phyloP scores from a whole-genome alignment of 2,888 invertebrate species.

The Phlogophora meticulosa region DNA sequence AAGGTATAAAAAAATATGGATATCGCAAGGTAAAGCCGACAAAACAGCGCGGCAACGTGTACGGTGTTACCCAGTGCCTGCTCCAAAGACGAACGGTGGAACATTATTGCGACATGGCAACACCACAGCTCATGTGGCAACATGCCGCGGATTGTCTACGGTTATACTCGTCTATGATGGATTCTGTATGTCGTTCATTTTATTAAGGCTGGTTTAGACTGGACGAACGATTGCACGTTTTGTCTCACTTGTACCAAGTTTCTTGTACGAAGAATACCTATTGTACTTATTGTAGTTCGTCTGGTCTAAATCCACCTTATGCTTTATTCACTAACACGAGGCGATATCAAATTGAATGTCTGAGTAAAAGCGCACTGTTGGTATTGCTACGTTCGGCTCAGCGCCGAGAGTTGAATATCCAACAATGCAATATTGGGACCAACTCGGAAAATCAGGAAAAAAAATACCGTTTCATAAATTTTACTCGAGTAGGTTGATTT shows the following conservation, averaged over 20 bases:
- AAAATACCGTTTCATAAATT: no score
- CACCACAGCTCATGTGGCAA: conserved; percentile 39
- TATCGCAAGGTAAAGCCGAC: conserved; percentile 27
- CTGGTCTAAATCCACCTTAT: conserved; percentile 6
- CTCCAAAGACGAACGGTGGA: conserved; percentile 29
- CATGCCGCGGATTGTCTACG: conserved; percentile 37
- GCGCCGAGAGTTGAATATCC: no score
- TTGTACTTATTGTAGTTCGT: not conserved
- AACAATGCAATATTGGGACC: no score
- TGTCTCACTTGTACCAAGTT: no score
- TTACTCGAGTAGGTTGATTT: no score
- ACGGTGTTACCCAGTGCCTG: conserved; percentile 30
- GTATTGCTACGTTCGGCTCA: no score
- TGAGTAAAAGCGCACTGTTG: no score
- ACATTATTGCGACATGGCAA: conserved; percentile 32
- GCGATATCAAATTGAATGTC: no score
- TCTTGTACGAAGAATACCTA: no score
- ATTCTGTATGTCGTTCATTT: conserved; percentile 28
- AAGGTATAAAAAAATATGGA: conserved; percentile 4
- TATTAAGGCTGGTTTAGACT: not conserved
- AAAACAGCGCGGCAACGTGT: conserved; percentile 27
- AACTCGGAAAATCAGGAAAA: no score
- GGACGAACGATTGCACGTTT: not conserved
- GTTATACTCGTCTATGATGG: conserved; percentile 20
- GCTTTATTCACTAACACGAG: no score